Evolutionary conservation across 2,888 invertebrate species (phyloP).

Genomic region (Phaonia tiefii): DNA sequence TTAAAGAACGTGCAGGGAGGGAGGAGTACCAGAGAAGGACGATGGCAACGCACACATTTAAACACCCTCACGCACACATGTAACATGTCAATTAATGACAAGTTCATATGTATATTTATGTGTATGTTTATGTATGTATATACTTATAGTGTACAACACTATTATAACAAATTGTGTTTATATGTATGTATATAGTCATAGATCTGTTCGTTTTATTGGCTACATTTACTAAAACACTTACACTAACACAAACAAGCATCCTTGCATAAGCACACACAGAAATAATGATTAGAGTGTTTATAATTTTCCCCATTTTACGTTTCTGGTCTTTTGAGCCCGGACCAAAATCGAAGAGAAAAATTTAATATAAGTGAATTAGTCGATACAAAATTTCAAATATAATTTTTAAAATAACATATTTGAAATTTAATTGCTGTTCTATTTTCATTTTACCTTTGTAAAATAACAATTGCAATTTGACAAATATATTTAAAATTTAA

Average conservation of each 20-base stretch:
- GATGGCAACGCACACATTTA: background rate
- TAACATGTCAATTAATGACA: conserved; percentile 51
- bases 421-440: too few relatives aligned
- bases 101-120: conserved; percentile 16
- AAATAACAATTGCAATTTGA: too few relatives aligned
- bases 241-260: conserved; percentile 55
- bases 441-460: too few relatives aligned
- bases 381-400: too few relatives aligned
- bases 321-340: too few relatives aligned
- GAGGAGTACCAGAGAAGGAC: background rate
- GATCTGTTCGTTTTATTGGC: conserved; percentile 26
- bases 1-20: background rate
- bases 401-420: too few relatives aligned
- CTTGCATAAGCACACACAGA: background rate
- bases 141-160: conserved; percentile 12
- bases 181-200: background rate
- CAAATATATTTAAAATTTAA: too few relatives aligned
- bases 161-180: background rate
- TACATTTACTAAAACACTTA: conserved; percentile 39
- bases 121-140: too few relatives aligned
- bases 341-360: too few relatives aligned
- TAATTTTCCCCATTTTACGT: too few relatives aligned
- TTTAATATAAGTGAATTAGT: too few relatives aligned
- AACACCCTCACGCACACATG: conserved; percentile 20
- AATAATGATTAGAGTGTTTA: too few relatives aligned